Conservation (phyloP, 2,888 invertebrate species). For the Hoplodrina ambigua region DNA sequence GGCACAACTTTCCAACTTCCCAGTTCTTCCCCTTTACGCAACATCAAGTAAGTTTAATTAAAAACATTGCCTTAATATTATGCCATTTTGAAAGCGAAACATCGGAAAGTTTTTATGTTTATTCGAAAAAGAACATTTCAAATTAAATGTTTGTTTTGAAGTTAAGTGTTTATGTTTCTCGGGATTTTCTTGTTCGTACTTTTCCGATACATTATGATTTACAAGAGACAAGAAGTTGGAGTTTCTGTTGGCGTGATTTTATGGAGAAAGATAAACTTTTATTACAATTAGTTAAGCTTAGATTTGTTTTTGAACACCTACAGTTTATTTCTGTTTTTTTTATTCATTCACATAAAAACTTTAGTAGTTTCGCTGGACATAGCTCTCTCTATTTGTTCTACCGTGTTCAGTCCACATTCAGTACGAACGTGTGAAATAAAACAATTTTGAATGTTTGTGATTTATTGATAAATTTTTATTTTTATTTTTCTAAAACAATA, state of each 20-base stretch:
- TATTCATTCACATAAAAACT: slow-evolving; percentile 3
- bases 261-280: slow-evolving; percentile 7
- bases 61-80: slow-evolving; percentile 76
- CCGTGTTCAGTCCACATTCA: slow-evolving; percentile 23
- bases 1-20: slow-evolving; percentile 61
- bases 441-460: slow-evolving; percentile 29
- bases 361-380: background rate
- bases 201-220: slow-evolving; percentile 60
- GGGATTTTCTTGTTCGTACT: slow-evolving; percentile 63
- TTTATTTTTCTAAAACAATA: slow-evolving; percentile 9
- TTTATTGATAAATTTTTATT: slow-evolving; percentile 27
- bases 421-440: slow-evolving; percentile 32
- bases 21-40: slow-evolving; percentile 51
- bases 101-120: slow-evolving; percentile 72
- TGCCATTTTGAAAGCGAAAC: slow-evolving; percentile 67
- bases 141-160: slow-evolving; percentile 75
- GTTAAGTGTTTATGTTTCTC: slow-evolving; percentile 70
- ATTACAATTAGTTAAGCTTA: background rate
- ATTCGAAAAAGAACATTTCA: slow-evolving; percentile 72
- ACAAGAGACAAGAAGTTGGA: slow-evolving; percentile 6
- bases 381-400: slow-evolving; percentile 30
- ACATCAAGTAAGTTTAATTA: slow-evolving; percentile 82
- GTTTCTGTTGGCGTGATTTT: slow-evolving; percentile 8
- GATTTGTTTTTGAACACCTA: background rate
- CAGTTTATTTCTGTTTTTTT: slow-evolving; percentile 3